phyloP scores from a whole-genome alignment of 2,113 vertebrate genomes.

The Eclectus roratus region DNA sequence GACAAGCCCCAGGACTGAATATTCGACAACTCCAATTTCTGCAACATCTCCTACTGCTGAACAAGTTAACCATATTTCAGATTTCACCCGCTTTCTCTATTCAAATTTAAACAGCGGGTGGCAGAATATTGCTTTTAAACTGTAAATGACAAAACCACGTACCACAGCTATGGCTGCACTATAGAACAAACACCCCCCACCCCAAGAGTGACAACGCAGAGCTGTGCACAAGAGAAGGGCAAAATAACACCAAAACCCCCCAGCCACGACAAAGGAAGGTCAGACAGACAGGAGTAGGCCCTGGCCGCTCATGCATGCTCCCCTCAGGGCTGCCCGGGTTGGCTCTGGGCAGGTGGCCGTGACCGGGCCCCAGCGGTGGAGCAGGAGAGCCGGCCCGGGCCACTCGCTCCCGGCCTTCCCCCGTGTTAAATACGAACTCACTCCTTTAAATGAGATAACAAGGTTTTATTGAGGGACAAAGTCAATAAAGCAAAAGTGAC shows the following conservation, averaged over 20 bases:
- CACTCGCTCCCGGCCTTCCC: neutral
- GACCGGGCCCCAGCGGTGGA: neutral
- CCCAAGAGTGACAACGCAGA: too few relatives aligned
- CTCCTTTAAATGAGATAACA: too few relatives aligned
- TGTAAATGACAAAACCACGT: fast-evolving
- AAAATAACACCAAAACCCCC: too few relatives aligned
- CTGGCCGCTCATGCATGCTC: neutral
- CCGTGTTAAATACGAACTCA: too few relatives aligned
- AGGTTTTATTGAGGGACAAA: too few relatives aligned
- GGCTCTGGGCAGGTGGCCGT: too few relatives aligned
- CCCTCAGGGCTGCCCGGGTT: neutral
- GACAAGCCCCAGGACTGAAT: neutral
- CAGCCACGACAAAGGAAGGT: neutral
- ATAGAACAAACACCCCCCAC: neutral
- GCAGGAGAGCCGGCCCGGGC: neutral
- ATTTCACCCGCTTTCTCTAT: neutral
- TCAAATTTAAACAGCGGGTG: neutral
- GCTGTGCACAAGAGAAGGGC: too few relatives aligned
- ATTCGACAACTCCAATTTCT: neutral
- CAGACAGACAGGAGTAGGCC: neutral
- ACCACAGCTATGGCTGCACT: too few relatives aligned
- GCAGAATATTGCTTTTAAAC: neutral
- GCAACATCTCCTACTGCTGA: neutral
- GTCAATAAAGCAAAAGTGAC: too few relatives aligned
- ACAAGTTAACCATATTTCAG: neutral